A percentile compares a stretch with the other conserved stretches of the same genome.
These are phyloP conservation scores for Caenorhabditis inopinata DNA, from an alignment of 1,140 invertebrate species.

Conservation along the genomic window DNA sequence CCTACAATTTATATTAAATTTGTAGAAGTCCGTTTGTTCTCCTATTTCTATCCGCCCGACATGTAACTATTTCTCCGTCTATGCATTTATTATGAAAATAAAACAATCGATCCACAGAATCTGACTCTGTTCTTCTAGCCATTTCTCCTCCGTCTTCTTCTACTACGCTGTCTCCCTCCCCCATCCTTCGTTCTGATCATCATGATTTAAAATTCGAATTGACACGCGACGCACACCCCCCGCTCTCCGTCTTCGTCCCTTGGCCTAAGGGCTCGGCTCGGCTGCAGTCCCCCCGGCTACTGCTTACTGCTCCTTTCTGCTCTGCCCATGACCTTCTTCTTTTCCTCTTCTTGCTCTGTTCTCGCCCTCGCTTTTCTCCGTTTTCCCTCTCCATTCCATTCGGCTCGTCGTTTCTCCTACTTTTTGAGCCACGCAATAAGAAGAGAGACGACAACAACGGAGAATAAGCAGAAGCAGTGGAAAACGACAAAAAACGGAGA, in stretches of 20 bases:
- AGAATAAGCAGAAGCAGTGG: neutral
- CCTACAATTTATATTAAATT: too few species aligned
- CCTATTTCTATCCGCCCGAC: neutral
- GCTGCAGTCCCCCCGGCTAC: neutral
- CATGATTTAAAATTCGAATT: slow-evolving; percentile 33
- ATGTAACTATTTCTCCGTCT: neutral
- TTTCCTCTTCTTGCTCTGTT: neutral
- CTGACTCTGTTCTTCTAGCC: too few species aligned
- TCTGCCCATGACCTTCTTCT: neutral
- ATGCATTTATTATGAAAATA: slow-evolving; percentile 12
- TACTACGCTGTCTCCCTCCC: too few species aligned
- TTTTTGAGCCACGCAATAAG: neutral
- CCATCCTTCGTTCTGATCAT: slow-evolving; percentile 2
- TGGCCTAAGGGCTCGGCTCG: neutral
- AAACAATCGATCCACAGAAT: neutral
- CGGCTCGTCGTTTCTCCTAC: neutral
- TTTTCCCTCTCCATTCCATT: too few species aligned
- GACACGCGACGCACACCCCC: slow-evolving; percentile 26
- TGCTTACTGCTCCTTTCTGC: too few species aligned
- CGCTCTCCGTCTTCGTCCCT: neutral
- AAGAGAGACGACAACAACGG: neutral
- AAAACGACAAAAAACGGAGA: neutral
- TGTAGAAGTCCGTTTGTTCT: too few species aligned
- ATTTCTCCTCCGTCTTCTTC: too few species aligned
- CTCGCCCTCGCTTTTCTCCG: too few species aligned